These are phyloP conservation scores for Drosophila melanica DNA, from an alignment of 1,140 invertebrate species.

Conservation along the genomic window DNA sequence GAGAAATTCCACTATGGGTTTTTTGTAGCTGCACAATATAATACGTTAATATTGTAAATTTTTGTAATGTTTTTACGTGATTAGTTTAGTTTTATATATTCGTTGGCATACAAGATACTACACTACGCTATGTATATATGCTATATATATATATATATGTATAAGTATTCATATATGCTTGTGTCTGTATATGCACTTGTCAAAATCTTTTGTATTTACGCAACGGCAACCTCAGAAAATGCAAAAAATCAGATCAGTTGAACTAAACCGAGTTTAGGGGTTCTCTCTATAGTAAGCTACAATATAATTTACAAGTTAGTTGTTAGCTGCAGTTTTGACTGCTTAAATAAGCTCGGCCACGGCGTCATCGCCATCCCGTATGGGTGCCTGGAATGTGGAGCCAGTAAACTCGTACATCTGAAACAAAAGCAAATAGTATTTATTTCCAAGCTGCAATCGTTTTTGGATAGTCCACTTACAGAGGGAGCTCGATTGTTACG, in stretches of 20 bases:
- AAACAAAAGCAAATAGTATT: conserved; percentile 4
- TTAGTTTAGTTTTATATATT: conserved; percentile 55
- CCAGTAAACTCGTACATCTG: conserved; percentile 86
- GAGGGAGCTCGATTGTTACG: conserved; percentile 79
- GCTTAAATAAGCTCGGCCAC: conserved; percentile 89
- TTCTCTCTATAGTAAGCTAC: conserved; percentile 47
- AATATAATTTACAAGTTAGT: conserved; percentile 68
- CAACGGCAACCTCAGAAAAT: conserved; percentile 57
- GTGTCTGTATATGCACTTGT: conserved; percentile 44
- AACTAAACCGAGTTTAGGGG: conserved; percentile 49
- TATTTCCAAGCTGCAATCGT: neutral
- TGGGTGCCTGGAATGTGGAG: conserved; percentile 89
- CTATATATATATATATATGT: conserved; percentile 10
- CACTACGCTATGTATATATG: conserved; percentile 59
- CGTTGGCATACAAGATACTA: conserved; percentile 68
- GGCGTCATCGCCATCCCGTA: conserved; percentile 88
- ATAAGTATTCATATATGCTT: conserved; percentile 26
- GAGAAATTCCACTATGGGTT: conserved; percentile 77
- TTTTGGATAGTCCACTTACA: conserved; percentile 37
- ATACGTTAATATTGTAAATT: conserved; percentile 13
- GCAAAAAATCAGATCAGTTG: conserved; percentile 59
- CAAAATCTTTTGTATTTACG: conserved; percentile 37
- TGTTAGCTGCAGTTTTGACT: conserved; percentile 17
- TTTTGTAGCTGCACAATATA: conserved; percentile 45
- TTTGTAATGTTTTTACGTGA: conserved; percentile 26